Evolutionary conservation across 2,888 invertebrate genomes (phyloP).

Genomic region (Lordiphosa fenestrarum): DNA sequence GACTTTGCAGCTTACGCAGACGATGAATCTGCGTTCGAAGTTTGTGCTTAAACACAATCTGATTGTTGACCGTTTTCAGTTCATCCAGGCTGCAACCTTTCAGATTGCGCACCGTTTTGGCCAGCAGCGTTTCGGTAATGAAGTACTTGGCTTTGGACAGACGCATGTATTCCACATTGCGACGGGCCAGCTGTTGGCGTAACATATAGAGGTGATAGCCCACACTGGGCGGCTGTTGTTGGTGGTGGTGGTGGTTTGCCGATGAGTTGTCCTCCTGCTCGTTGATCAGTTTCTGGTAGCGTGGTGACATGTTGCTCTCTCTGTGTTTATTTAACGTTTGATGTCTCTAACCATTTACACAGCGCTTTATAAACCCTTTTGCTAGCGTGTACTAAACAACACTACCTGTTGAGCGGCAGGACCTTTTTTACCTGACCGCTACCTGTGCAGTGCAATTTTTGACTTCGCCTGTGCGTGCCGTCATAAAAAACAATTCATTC

Average conservation of each 20-base stretch:
- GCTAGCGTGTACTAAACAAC: too few species aligned
- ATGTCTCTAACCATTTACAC: slow-evolving; percentile 14
- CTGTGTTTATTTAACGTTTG: slow-evolving; percentile 41
- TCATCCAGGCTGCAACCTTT: slow-evolving; percentile 59
- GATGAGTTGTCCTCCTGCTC: slow-evolving; percentile 28
- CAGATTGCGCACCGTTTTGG: slow-evolving; percentile 55
- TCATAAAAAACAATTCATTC: slow-evolving; percentile 73
- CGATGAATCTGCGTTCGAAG: slow-evolving; percentile 55
- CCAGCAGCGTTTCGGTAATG: slow-evolving; percentile 61
- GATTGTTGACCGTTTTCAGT: slow-evolving; percentile 57
- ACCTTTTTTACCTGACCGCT: slow-evolving; percentile 20
- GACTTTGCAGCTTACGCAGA: slow-evolving; percentile 45
- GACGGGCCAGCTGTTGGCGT: slow-evolving; percentile 59
- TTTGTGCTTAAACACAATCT: slow-evolving; percentile 62
- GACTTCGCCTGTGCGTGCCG: slow-evolving; percentile 47
- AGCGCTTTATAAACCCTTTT: slow-evolving; percentile 38
- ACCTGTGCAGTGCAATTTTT: slow-evolving; percentile 25
- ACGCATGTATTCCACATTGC: slow-evolving; percentile 54
- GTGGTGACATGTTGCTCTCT: slow-evolving; percentile 45
- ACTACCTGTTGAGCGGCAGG: slow-evolving; percentile 18
- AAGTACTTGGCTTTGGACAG: slow-evolving; percentile 63
- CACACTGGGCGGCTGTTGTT: slow-evolving; percentile 36
- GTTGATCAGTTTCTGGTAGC: slow-evolving; percentile 56
- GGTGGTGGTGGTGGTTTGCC: slow-evolving; percentile 15
- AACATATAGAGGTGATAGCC: slow-evolving; percentile 63